phyloP scores from a whole-genome alignment of 2,113 vertebrate genomes.

The Hiodon alosoides region DNA sequence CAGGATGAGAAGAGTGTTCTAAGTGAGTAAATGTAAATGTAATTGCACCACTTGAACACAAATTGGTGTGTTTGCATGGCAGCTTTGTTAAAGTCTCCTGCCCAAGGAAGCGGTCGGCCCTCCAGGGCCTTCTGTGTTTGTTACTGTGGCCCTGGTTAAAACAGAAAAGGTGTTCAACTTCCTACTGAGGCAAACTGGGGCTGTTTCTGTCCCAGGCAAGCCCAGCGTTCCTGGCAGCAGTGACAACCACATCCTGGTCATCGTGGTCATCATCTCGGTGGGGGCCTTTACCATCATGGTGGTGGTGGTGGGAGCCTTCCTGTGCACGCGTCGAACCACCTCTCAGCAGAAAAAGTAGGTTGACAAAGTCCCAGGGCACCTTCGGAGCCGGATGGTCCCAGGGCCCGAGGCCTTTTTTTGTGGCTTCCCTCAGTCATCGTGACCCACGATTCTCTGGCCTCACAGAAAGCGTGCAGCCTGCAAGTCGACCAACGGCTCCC shows the following conservation, averaged over 20 bases:
- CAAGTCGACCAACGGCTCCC: constrained; percentile 89
- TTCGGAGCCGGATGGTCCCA: not conserved
- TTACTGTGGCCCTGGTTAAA: not conserved
- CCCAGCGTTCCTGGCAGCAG: constrained; percentile 73
- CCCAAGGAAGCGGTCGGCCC: too few species aligned
- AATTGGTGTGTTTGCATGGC: not conserved
- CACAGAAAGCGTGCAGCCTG: constrained; percentile 88
- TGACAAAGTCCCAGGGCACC: not conserved
- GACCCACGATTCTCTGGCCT: not conserved
- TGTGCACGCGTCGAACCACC: constrained; percentile 86
- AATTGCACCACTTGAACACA: too few species aligned
- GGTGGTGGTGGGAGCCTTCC: constrained; percentile 86
- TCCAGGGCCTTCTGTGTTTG: too few species aligned
- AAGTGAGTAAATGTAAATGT: too few species aligned
- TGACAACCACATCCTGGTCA: constrained; percentile 83
- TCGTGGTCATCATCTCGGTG: constrained; percentile 86
- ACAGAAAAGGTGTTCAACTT: not conserved
- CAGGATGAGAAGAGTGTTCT: too few species aligned
- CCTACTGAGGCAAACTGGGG: not conserved
- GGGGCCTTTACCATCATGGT: constrained; percentile 87
- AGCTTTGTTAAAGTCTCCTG: too few species aligned
- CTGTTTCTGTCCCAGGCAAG: constrained; percentile 59
- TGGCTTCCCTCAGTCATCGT: not conserved
- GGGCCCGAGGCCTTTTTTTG: not conserved
- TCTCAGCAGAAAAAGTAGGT: constrained; percentile 95